Base-by-base conservation (phyloP, 2,797 vertebrate species). In the Crenuchus spilurus region DNA sequence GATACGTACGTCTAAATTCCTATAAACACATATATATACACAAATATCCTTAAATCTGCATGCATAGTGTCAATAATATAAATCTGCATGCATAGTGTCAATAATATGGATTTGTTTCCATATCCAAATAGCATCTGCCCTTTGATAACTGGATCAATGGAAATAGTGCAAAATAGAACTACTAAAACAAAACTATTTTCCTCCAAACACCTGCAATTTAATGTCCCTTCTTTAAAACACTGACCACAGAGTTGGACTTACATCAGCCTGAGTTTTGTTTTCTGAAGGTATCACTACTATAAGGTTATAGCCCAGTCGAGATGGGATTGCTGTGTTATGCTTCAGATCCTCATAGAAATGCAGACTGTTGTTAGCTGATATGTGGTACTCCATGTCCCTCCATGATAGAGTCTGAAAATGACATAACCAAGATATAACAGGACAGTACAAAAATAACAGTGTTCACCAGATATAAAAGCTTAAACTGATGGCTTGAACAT, bases 301-400 rank as follows among this genome's bases (percentile, higher is more conserved):
- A 10, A 96, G 94, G 54, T 92, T 88, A 0, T 90, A 88, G 42
- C 97, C 97, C 0, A 96, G 93, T 74, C 89, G 87, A 1, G 96
- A 94, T 0, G 77, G 79, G 64, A 99, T 92, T 70, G 87, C 55
- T 20, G 89, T 88, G 3, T 92, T 85, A 0, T 85, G 83, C 5
- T 84, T 92, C 78, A 94, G 84, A 4, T 96, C 94, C 75, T 87
- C 79, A 55, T 93, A 96, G 49, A 91, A 84, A 55, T 94, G 88
- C 11, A 91, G 76, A 6, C 91, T 75, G 1, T 95, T 90, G 83
- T 92, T 90, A 80, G 86, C 83, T 0, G 94, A 94, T 49, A 94
- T 88, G 0, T 99, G 97, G 78, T 97, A 95, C 85, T 96, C 94
- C 66, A 99, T 81, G 75, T 99, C 97, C 67, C 95, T 88, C 62